phyloP scores from a whole-genome alignment of 2,797 vertebrate species.

The Apodemus agrarius region DNA sequence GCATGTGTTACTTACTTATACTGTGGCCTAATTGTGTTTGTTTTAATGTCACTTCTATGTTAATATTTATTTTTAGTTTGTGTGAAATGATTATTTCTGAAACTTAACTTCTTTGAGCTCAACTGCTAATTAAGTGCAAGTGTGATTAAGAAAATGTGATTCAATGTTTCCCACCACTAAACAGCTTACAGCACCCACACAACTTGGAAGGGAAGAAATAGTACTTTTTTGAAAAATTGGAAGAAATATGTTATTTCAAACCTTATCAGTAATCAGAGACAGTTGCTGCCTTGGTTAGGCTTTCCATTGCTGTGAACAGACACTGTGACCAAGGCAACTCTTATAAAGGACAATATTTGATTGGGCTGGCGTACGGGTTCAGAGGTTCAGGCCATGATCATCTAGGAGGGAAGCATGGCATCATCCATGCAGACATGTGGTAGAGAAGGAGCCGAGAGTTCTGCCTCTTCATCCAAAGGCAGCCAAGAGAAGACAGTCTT shows the following conservation, averaged over 20 bases:
- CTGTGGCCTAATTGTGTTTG: slow-evolving; percentile 9
- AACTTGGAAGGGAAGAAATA: slow-evolving; percentile 3
- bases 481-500: not conserved
- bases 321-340: not conserved
- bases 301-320: not conserved
- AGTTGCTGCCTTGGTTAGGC: not conserved
- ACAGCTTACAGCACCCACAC: not conserved
- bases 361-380: not conserved
- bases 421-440: not conserved
- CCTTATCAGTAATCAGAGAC: not conserved
- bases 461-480: not conserved
- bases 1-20: not conserved
- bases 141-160: not conserved
- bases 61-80: slow-evolving; percentile 11
- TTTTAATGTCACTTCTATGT: not conserved
- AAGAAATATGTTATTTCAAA: slow-evolving; percentile 2
- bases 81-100: slow-evolving; percentile 18
- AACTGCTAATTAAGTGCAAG: not conserved
- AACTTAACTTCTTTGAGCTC: slow-evolving; percentile 39
- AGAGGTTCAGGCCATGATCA: not conserved
- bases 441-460: not conserved
- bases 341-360: not conserved
- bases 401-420: not conserved
- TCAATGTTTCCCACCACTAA: not conserved
- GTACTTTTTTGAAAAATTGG: not conserved